Base-by-base conservation (phyloP, 2,113 vertebrate genomes). In the Pyxicephalus adspersus region DNA sequence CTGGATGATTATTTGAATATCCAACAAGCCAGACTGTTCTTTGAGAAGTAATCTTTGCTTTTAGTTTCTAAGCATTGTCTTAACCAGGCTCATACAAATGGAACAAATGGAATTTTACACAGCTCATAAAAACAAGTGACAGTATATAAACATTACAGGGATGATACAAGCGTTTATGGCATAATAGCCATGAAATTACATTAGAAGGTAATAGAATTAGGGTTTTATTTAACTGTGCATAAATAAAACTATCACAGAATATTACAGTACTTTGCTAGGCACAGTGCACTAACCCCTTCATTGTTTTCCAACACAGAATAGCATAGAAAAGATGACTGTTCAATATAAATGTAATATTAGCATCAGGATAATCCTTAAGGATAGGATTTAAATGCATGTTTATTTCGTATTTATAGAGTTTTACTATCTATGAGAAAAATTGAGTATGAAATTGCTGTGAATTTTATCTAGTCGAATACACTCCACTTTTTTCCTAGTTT, bases 101-200 rank as follows among this genome's bases (percentile, higher is more conserved):
- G 79, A 81, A 81, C 79, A 65, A 81, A 81, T 81, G 79, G 70
- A 81, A 74, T 81, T 81, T 73, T 81, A 81, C 50, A 52, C 50
- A 57, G 79, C 79, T 81, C 79, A 57, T 81, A 81, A 81, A 81
- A 81, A 7, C 60, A 81, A 65, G 60, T 64, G 70, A 64, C 57
- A 26, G 70, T 81, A 64, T 81, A 74, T 81, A 81, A 81, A 74
- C 68, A 81, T 73, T 38, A 74, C 79, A 65, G 61, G 75, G 61
- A 74, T 74, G 60, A 74, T 81, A 74, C 70, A 73, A 81, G 60
- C 57, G 61, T 81, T 81, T 81, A 81, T 81, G 70, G 70, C 29
- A 81, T 81, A 81, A 81, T 81, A 81, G 68, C 79, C 28, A 18
- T 65, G 70, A 81, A 81, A 81, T 81, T 74, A 51, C 79, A 65